Conservation (phyloP, 2,797 vertebrate species). For the Micrastur ruficollis region DNA sequence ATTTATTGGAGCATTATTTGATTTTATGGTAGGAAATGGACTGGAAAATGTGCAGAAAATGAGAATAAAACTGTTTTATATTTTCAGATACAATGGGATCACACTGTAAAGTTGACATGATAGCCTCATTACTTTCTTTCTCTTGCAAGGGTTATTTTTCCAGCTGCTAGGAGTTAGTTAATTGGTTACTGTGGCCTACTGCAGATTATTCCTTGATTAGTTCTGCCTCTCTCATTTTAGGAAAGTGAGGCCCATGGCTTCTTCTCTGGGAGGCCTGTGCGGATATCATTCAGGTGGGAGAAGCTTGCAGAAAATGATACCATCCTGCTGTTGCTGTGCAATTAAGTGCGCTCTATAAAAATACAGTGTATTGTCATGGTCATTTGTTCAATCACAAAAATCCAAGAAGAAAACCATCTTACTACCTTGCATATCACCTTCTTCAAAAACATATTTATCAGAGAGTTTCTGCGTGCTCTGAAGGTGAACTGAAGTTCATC, state of each 20-base stretch:
- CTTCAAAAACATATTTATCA: neutral
- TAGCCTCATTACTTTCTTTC: neutral
- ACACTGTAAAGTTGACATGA: neutral
- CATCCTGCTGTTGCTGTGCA: neutral
- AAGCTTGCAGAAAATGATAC: neutral
- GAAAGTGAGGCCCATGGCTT: neutral
- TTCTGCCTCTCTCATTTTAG: neutral
- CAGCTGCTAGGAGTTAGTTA: neutral
- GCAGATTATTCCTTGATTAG: neutral
- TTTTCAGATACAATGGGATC: neutral
- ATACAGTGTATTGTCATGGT: neutral
- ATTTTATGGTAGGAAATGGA: neutral
- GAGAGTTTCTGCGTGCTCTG: neutral
- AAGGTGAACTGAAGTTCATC: neutral
- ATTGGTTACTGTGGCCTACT: neutral
- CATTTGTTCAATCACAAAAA: neutral
- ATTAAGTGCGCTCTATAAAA: neutral
- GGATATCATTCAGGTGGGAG: neutral
- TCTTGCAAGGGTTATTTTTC: neutral
- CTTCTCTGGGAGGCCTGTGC: neutral
- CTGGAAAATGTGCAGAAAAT: conserved; percentile 7
- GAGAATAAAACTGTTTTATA: neutral
- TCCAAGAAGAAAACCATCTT: neutral
- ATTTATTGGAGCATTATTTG: neutral
- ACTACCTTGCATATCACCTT: neutral